Conservation (phyloP, 2,797 vertebrate genomes). For the Graptemys geographica region DNA sequence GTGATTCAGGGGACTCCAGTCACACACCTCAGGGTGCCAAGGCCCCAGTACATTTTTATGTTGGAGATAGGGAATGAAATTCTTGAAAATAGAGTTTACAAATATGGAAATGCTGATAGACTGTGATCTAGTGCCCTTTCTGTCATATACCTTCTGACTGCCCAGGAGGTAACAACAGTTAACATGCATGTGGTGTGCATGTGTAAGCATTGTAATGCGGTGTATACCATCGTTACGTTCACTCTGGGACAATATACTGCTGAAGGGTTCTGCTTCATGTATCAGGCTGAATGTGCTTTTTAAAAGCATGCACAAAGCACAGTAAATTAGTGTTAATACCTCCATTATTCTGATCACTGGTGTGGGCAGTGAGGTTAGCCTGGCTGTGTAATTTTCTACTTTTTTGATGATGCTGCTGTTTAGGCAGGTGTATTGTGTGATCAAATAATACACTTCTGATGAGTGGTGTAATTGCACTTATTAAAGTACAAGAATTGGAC, state of each 20-base stretch:
- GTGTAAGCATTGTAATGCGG: background rate
- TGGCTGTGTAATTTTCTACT: background rate
- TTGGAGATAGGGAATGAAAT: background rate
- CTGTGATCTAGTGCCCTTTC: background rate
- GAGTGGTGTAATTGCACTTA: background rate
- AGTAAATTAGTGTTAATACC: constrained; percentile 16
- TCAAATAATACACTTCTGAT: constrained; percentile 14
- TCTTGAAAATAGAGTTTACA: background rate
- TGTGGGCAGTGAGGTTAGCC: background rate
- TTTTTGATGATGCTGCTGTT: constrained; percentile 8
- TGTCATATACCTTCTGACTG: background rate
- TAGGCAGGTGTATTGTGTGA: constrained; percentile 11
- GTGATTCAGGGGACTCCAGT: background rate
- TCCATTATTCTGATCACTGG: background rate
- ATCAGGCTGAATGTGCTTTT: background rate
- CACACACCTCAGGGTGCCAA: background rate
- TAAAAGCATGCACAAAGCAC: constrained; percentile 6
- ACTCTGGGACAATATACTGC: background rate
- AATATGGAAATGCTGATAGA: background rate
- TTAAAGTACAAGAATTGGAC: background rate
- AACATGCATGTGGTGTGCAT: background rate
- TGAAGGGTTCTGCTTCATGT: constrained; percentile 11
- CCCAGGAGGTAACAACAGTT: background rate
- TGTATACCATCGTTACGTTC: background rate
- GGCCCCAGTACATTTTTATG: background rate